A percentile compares a stretch with the other conserved stretches of the same genome.
Conservation (phyloP, 2,113 vertebrate species). For the Halichoeres trimaculatus region DNA sequence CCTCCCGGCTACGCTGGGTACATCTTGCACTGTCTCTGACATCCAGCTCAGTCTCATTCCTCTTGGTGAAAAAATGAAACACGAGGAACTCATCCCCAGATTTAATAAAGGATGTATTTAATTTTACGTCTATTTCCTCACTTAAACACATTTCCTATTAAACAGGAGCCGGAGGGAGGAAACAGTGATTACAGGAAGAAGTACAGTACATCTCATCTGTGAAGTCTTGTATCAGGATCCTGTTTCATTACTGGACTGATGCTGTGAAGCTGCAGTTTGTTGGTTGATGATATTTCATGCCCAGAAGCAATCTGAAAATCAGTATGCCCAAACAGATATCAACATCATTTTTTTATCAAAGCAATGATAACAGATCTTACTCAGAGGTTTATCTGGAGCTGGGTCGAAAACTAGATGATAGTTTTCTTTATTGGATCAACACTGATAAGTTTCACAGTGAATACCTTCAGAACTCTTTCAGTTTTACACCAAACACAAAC, state of each 20-base stretch:
- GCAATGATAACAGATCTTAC: too few species aligned
- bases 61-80: background rate
- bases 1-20: background rate
- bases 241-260: conserved; percentile 6
- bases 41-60: background rate
- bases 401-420: too few species aligned
- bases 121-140: background rate
- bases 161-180: background rate
- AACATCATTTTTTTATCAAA: background rate
- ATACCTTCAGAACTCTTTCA: too few species aligned
- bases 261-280: background rate
- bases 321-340: background rate
- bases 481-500: too few species aligned
- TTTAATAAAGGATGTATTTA: background rate
- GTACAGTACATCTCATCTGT: background rate
- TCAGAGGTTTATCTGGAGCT: too few species aligned
- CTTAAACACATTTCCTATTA: conserved; percentile 6
- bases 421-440: too few species aligned
- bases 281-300: background rate
- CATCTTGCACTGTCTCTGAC: conserved; percentile 8
- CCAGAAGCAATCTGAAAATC: background rate
- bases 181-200: background rate
- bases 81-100: background rate
- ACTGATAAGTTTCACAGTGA: too few species aligned
- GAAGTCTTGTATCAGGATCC: background rate